Percentiles rank a stretch among this genome's conserved stretches.
phyloP scores from a whole-genome alignment of 37 sponge, comb jelly and placozoan genomes.

The Agelas oroides region DNA sequence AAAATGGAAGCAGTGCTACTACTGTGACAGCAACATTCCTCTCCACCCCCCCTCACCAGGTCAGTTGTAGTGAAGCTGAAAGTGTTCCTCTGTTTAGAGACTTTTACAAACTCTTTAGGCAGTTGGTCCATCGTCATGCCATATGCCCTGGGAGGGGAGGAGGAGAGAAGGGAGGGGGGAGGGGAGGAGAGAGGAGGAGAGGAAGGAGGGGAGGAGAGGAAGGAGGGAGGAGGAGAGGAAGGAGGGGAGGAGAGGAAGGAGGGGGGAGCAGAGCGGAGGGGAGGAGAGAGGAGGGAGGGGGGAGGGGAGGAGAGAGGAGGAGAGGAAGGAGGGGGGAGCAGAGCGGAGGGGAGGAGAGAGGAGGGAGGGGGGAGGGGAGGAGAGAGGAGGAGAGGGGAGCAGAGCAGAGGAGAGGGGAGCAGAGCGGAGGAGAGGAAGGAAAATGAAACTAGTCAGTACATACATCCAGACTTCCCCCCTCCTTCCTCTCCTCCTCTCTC shows the following conservation, averaged over 20 bases:
- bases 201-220: too few species aligned
- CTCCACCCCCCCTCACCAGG: slow-evolving; percentile 56
- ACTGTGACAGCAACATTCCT: too few species aligned
- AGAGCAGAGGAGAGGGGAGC: too few species aligned
- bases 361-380: not conserved
- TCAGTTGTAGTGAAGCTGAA: slow-evolving; percentile 90
- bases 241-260: not conserved
- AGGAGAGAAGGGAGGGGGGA: not conserved
- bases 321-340: not conserved
- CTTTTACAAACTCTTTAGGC: slow-evolving; percentile 84
- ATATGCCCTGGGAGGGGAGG: slow-evolving; percentile 1
- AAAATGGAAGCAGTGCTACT: too few species aligned
- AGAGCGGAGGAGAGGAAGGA: too few species aligned
- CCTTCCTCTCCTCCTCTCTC: not conserved
- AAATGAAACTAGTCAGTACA: too few species aligned
- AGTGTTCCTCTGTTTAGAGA: slow-evolving; percentile 72
- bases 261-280: too few species aligned
- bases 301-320: not conserved
- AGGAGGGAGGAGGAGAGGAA: too few species aligned
- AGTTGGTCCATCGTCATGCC: slow-evolving; percentile 33
- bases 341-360: too few species aligned
- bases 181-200: too few species aligned
- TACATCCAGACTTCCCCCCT: too few species aligned
- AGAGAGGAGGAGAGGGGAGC: not conserved
- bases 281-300: too few species aligned